Conservation (phyloP, 1,140 invertebrate species). For the Cheumatopsyche charites region DNA sequence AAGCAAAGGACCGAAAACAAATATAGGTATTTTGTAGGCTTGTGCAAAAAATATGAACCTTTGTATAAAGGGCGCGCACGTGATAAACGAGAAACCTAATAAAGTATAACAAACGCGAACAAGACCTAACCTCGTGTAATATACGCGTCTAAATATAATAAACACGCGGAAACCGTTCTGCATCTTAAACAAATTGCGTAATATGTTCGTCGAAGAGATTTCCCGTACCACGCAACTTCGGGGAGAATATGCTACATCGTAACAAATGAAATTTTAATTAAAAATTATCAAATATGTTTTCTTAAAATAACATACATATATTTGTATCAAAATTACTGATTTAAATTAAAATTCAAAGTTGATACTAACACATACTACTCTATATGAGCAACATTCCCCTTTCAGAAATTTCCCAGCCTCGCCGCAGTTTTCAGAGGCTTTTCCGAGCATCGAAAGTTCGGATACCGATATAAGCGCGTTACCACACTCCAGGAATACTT, state of each 20-base stretch:
- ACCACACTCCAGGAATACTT: too few relatives aligned
- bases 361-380: too few relatives aligned
- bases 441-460: slow-evolving; percentile 5
- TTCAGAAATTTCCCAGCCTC: slow-evolving; percentile 15
- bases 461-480: neutral
- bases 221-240: neutral
- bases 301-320: too few relatives aligned
- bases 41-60: too few relatives aligned
- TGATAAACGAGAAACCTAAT: slow-evolving; percentile 14
- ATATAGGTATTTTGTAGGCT: too few relatives aligned
- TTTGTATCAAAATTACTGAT: too few relatives aligned
- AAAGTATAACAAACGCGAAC: neutral
- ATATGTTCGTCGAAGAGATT: slow-evolving; percentile 20
- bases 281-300: too few relatives aligned
- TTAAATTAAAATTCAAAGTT: too few relatives aligned
- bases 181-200: slow-evolving; percentile 28
- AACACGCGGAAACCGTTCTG: neutral
- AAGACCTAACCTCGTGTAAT: neutral
- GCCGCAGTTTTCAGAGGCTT: neutral
- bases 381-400: too few relatives aligned
- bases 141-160: slow-evolving; percentile 8
- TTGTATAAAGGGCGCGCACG: neutral
- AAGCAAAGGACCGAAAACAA: too few relatives aligned
- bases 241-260: too few relatives aligned
- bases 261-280: too few relatives aligned